Percentiles rank a stretch among this genome's conserved stretches.
phyloP scores from a whole-genome alignment of 2,113 vertebrate genomes.

The Tor tambroides region DNA sequence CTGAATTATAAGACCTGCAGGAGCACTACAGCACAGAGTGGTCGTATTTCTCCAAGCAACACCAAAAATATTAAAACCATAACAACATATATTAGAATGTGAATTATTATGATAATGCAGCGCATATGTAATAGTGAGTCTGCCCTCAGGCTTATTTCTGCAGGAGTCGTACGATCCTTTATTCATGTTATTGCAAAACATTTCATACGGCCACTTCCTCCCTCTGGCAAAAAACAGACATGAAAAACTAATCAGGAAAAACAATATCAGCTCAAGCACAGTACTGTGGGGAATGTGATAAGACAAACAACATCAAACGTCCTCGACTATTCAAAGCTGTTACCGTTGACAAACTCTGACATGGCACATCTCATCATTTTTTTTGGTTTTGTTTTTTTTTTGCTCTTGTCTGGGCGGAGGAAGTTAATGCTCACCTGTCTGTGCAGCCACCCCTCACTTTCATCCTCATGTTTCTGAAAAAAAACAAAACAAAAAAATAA shows the following conservation, averaged over 20 bases:
- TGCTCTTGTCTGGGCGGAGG: background rate
- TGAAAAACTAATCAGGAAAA: conserved; percentile 43
- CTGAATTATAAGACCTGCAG: conserved; percentile 24
- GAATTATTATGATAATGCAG: conserved; percentile 34
- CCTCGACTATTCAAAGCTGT: conserved; percentile 12
- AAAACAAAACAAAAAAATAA: background rate
- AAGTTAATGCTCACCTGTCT: conserved; percentile 83
- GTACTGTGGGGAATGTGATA: conserved; percentile 31
- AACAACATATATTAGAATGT: conserved; percentile 1
- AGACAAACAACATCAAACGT: conserved; percentile 29
- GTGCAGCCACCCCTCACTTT: conserved; percentile 92
- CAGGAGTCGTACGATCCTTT: background rate
- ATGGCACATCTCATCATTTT: background rate
- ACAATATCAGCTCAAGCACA: conserved; percentile 32
- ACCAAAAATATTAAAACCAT: background rate
- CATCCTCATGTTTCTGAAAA: conserved; percentile 95
- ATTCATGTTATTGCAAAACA: conserved; percentile 29
- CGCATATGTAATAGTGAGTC: conserved; percentile 1
- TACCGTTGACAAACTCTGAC: conserved; percentile 17
- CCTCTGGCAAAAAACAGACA: conserved; percentile 21
- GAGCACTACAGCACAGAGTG: background rate
- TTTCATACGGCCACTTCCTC: conserved; percentile 1
- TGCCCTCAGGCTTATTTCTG: conserved; percentile 15
- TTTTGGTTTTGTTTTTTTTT: background rate
- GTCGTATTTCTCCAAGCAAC: background rate